These are phyloP conservation scores for Sipha maydis DNA, from an alignment of 2,888 invertebrate genomes.

Conservation along the genomic window DNA sequence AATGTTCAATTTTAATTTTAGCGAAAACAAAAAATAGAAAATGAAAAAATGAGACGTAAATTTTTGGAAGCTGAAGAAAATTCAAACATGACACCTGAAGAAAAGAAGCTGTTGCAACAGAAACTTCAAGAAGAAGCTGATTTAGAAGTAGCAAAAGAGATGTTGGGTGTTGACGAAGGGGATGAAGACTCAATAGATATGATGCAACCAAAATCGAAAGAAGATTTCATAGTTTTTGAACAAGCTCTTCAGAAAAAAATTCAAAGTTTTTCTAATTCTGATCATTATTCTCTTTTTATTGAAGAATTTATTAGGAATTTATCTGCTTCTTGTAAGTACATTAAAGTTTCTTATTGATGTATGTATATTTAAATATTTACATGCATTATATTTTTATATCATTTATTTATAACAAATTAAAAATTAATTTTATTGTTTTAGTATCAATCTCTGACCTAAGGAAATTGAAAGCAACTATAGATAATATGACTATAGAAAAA, in stretches of 20 bases:
- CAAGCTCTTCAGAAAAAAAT: conserved; percentile 65
- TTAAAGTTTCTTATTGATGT: conserved; percentile 13
- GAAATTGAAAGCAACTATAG: conserved; percentile 84
- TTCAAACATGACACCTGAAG: conserved; percentile 76
- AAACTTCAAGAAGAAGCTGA: conserved; percentile 90
- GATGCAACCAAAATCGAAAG: conserved; percentile 64
- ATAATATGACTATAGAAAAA: conserved; percentile 88
- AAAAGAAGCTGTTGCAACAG: conserved; percentile 82
- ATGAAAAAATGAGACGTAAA: conserved; percentile 62
- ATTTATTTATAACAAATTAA: conserved; percentile 24
- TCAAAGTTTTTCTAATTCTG: conserved; percentile 64
- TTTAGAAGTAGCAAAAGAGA: conserved; percentile 65
- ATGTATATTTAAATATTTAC: no score
- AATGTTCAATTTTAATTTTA: conserved; percentile 35
- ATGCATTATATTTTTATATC: not conserved
- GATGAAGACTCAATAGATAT: conserved; percentile 62
- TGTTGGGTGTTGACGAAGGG: conserved; percentile 64
- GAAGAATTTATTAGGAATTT: conserved; percentile 79
- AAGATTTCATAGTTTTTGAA: conserved; percentile 65
- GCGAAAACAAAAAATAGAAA: conserved; percentile 70
- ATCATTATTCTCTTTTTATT: conserved; percentile 64
- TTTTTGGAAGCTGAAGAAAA: conserved; percentile 71
- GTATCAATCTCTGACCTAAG: conserved; percentile 83
- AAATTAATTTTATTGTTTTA: conserved; percentile 67
- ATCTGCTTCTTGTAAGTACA: conserved; percentile 79